Conservation (phyloP, 2,113 vertebrate genomes). For the Spermophilus dauricus region DNA sequence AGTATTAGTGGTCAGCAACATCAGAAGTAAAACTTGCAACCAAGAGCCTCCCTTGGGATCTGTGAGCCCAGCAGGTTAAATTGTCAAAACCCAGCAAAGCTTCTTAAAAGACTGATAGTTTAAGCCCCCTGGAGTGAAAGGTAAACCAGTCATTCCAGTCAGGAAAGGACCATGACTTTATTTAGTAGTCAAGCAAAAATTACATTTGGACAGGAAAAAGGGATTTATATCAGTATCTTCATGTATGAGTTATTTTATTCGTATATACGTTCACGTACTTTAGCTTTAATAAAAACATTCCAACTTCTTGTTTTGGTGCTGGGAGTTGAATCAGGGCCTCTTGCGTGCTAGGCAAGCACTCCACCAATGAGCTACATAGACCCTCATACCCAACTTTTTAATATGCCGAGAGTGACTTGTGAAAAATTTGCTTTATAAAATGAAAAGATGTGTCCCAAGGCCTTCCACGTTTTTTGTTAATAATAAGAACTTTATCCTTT, state of each 20-base stretch:
- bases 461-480: background rate
- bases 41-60: conserved; percentile 92
- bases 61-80: conserved; percentile 96
- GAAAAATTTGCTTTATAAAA: conserved; percentile 45
- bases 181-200: conserved; percentile 89
- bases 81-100: conserved; percentile 89
- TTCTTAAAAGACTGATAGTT: conserved; percentile 95
- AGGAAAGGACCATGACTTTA: conserved; percentile 94
- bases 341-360: background rate
- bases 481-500: conserved; percentile 50
- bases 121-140: conserved; percentile 92
- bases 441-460: background rate
- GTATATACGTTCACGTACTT: conserved; percentile 29
- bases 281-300: conserved; percentile 51
- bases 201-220: conserved; percentile 79
- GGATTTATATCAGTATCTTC: conserved; percentile 75
- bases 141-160: conserved; percentile 96
- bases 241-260: conserved; percentile 58
- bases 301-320: background rate
- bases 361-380: background rate
- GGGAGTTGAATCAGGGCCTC: background rate
- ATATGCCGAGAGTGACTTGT: conserved; percentile 32
- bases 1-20: conserved; percentile 91
- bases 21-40: conserved; percentile 93
- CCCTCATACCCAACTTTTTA: conserved; percentile 2